Base-by-base conservation (phyloP, 1,140 invertebrate species). In the Pissodes strobi region DNA sequence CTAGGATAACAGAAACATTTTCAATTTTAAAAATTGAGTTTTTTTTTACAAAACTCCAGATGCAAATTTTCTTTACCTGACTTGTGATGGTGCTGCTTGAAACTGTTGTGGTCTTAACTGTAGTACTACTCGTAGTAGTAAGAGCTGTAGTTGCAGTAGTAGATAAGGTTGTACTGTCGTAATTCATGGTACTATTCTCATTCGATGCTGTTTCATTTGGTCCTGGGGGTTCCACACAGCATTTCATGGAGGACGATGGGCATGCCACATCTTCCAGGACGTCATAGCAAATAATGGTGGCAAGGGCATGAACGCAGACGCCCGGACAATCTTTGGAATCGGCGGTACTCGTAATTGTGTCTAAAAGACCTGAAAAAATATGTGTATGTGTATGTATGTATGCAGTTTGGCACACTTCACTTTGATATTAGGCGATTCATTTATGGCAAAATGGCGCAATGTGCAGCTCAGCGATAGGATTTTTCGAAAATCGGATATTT, bases 281-380 rank as follows among this genome's bases (percentile, higher is more conserved):
- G 68, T 91, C 87, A 75, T 90, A 88, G 76, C 92, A 94, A 68
- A 93, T 91, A 25, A 93, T 79, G 0, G 90, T 89, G 5, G 92
- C 89, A 19, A 93, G 74, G 4, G 89, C 84, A 72, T 93, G 90
- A 22, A 93, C 88, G 75, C 92, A 95, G 43, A 90, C 86, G 0
- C 92, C 92, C 0, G 92, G 91, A 77, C 92, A 94, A 70, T 92
- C 88, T 72, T 90, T 90, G 37, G 86, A 85, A 72, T 91, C 89
- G 17, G 87, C 90, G 17, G 91, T 92, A 30, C 85, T 91, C 10
- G 91, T 91, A 71, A 94, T 85, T 0, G 90, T 88, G 67, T 93
- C 90, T 62, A 94, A 78, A 1, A 93, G 82, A 70, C 90, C 91
- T 93, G 80, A 2, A 67, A 61, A 19, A 21, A 18, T 17, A 45